Conservation (phyloP, 2,888 invertebrate genomes). For the Oeneis ivallda region DNA sequence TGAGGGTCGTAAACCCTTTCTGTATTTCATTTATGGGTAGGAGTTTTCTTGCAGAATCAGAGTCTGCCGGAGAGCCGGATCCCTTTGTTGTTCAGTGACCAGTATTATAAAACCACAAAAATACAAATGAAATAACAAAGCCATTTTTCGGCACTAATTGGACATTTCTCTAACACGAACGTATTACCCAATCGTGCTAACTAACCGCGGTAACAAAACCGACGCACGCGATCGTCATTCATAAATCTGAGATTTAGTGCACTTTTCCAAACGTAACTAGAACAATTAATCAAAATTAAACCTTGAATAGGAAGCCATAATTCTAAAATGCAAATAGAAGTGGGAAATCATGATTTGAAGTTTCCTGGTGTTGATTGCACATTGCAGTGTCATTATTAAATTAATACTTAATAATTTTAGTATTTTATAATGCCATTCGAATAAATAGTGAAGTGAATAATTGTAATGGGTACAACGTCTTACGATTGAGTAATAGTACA, state of each 20-base stretch:
- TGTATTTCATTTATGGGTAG: too few relatives aligned
- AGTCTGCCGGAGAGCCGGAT: too few relatives aligned
- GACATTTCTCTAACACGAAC: slow-evolving; percentile 20
- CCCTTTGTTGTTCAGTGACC: too few relatives aligned
- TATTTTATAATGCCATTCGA: too few relatives aligned
- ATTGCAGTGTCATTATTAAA: background rate
- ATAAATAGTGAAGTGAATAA: too few relatives aligned
- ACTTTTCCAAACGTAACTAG: slow-evolving; percentile 5
- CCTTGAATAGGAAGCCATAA: slow-evolving; percentile 10
- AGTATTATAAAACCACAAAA: background rate
- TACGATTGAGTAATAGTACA: too few relatives aligned
- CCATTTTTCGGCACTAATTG: slow-evolving; percentile 9
- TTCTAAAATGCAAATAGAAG: background rate
- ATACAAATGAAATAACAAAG: background rate
- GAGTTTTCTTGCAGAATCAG: too few relatives aligned
- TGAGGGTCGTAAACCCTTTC: too few relatives aligned
- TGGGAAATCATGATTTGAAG: slow-evolving; percentile 5
- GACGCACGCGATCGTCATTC: slow-evolving; percentile 24
- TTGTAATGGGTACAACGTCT: too few relatives aligned
- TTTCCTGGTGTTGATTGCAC: background rate
- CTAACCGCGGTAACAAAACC: slow-evolving; percentile 24
- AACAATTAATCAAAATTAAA: background rate
- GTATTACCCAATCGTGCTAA: slow-evolving; percentile 24
- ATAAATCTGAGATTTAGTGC: slow-evolving; percentile 19
- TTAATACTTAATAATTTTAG: background rate